Evolutionary conservation across 2,888 invertebrate genomes (phyloP), one percentile per base, ranked within the genome.

Genomic region (Encarsia formosa): DNA sequence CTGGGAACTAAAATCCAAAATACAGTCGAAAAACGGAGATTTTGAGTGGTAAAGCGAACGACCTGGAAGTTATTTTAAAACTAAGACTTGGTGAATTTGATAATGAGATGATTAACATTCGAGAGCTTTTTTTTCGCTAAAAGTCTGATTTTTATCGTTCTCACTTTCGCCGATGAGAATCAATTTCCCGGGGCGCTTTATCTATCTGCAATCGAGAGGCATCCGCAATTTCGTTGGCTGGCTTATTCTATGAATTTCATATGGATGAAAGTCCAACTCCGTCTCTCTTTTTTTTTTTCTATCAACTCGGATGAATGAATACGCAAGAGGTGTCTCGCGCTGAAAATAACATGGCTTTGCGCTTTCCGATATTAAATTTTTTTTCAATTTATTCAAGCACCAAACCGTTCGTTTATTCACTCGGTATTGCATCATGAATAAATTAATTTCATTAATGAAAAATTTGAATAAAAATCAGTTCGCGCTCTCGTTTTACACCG

Each of bases 91-190:
- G n/a, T n/a, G n/a, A n/a, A n/a, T n/a, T n/a, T 34, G 13, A 49
- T 52, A 49, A 52, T 52, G 46, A 56, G 55, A 46, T 56, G 55
- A 56, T 56, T 56, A 52, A 56, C 52, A 56, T 56, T 56, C 55
- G 52, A 41, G 52, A 56, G 45, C 39, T 44, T 52, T 56, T 52
- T 52, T 56, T 48, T 19, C 51, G 43, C 42, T 42, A 42, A 34
- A 52, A 43, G 52, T n/a, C n/a, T n/a, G n/a, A 49, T 49, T 56
- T 52, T 49, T 49, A 52, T 42, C 49, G 52, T 56, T 56, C 52
- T 52, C 54, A 51, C 51, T 55, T 55, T 55, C 51, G 44, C 32
- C 35, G 44, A n/a, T n/a, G n/a, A n/a, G 48, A 55, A 51, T 51
- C 54, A 55, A 55, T 55, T 55, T 48, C 41, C 54, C 38, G 23